Evolutionary conservation across 2,113 vertebrate genomes (phyloP), one percentile per base, ranked within the genome.

Genomic region (Ploceus nigricollis): DNA sequence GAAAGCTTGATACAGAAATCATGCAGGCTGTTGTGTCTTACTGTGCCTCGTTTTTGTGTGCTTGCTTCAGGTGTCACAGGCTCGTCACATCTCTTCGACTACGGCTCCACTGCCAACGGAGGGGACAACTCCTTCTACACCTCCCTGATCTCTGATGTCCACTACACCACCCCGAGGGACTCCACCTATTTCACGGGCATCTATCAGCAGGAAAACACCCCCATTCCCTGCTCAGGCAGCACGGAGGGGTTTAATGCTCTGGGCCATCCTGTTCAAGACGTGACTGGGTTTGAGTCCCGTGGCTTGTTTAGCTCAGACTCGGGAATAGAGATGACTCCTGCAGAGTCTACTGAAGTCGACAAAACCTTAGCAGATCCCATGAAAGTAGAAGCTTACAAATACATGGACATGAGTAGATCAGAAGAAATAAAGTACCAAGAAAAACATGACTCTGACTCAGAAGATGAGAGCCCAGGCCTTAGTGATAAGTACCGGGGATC

Each of bases 391-490:
- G 97, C 97, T 82, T 99, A 98, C 96, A 99, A 99, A 98, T 99
- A 99, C 97, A 99, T 99, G 98, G 99, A 99, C 95, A 99, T 99
- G 88, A 98, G 98, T 82, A 98, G 98, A 64, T 97, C 98, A 23
- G 98, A 99, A 89, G 98, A 99, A 75, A 96, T 69, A 47, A 98
- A 97, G 88, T 77, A 50, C 39, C 97, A 97, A 93, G 96, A 95
- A 35, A 97, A 95, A 19, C 57, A 19, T 24, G 86, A 96, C 53
- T 82, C 88, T 68, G 89, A 96, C 64, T 96, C 96, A 82, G 97
- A 97, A 83, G 98, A 98, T 39, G 97, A 97, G 73, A 97, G 96
- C n/a, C 89, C 96, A 68, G 77, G 90, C 72, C 97, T 96, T 68
- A 94, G 75, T 0, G 94, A 97, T 39, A 89, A 97, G 64, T 88